Conservation (phyloP, 2,888 invertebrate species). For the Diachrysia chrysitis region DNA sequence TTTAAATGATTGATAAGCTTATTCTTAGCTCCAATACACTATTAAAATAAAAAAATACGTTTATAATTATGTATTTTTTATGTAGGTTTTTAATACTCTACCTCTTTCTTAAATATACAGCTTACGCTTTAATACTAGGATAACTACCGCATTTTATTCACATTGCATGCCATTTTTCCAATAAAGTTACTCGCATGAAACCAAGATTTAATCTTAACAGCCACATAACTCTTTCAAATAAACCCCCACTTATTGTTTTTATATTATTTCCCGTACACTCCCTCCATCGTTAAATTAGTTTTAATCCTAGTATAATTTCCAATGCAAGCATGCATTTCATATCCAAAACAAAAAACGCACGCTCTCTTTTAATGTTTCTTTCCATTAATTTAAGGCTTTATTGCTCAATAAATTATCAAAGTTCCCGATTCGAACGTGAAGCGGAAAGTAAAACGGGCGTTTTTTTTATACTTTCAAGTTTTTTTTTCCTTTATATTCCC, state of each 20-base stretch:
- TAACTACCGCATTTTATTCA: neutral
- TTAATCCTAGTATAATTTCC: slow-evolving; percentile 32
- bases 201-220: slow-evolving; percentile 13
- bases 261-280: slow-evolving; percentile 26
- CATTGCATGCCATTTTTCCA: slow-evolving; percentile 1
- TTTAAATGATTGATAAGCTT: too few species aligned
- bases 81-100: too few species aligned
- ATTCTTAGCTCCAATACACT: too few species aligned
- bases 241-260: slow-evolving; percentile 31
- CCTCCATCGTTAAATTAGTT: slow-evolving; percentile 28
- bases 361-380: slow-evolving; percentile 46
- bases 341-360: slow-evolving; percentile 32
- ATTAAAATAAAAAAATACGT: too few species aligned
- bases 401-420: slow-evolving; percentile 65
- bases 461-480: slow-evolving; percentile 62
- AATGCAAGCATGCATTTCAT: slow-evolving; percentile 45
- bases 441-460: slow-evolving; percentile 52
- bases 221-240: slow-evolving; percentile 23
- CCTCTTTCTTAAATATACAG: neutral
- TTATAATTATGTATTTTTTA: too few species aligned
- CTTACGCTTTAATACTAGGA: too few species aligned
- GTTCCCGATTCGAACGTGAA: slow-evolving; percentile 64
- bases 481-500: slow-evolving; percentile 73
- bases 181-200: neutral
- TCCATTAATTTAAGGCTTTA: slow-evolving; percentile 61